Base-by-base conservation (phyloP, 1,140 invertebrate species). In the Ceratosolen solmsi region DNA sequence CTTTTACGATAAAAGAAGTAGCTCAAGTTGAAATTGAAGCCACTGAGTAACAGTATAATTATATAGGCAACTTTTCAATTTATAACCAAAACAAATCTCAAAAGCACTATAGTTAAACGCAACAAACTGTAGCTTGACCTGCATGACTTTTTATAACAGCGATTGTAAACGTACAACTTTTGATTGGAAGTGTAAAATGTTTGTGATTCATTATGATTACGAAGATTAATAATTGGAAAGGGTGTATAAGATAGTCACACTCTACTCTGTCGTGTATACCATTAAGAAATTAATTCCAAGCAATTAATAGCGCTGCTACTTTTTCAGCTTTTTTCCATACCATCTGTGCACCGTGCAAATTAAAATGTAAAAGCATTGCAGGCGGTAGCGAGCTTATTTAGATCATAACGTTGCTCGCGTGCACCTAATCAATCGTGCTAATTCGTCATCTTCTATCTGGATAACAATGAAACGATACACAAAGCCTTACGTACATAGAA, bases 391-490 rank as follows among this genome's bases (percentile, higher is more conserved):
- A 25, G 4, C 20, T 17, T 56, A n/a, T 56, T 8, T n/a, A 46
- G 22, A 17, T 25, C 20, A 56, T 25, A 25, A 3, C 60, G 27
- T n/a, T n/a, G n/a, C 60, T 1, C 15, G 11, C 25, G 25, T 13
- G 63, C 8, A 38, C 13, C 33, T 9, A 22, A 49, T 71, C n/a
- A 51, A 72, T 33, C n/a, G n/a, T n/a, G n/a, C n/a, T n/a, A n/a
- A n/a, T n/a, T n/a, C n/a, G n/a, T n/a, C 25, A 4, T 46, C 54
- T 17, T 3, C 9, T 13, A 1, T 20, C 36, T 27, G 72, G 22
- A 0, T 13, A 58, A 74, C 30, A 74, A 74, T 60, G 51, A 58
- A 38, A 25, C 71, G 7, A 56, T 56, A 73, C 54, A 73, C 49
- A 56, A 25, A 30, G 70, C 38, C 11, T 15, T 36, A 1, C 1